These are phyloP conservation scores for Atrichornis clamosus DNA, from an alignment of 2,113 vertebrate species.

Conservation along the genomic window DNA sequence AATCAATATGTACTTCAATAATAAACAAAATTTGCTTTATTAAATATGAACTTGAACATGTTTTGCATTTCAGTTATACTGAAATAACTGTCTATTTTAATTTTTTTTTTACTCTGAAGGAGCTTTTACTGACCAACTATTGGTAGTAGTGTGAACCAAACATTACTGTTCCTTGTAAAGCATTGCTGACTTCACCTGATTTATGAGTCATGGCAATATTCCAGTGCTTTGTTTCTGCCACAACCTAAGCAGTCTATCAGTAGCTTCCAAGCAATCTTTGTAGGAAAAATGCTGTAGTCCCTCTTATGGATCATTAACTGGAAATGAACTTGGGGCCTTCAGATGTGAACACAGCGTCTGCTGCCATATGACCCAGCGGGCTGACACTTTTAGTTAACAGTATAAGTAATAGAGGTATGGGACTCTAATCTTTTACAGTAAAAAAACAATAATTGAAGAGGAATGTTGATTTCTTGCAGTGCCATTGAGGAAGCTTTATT, in stretches of 20 bases:
- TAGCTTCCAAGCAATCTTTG: neutral
- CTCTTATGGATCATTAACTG: slow-evolving; percentile 17
- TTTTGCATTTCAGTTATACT: neutral
- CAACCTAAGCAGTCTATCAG: neutral
- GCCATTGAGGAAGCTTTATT: neutral
- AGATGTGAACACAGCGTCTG: neutral
- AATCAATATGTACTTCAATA: slow-evolving; percentile 73
- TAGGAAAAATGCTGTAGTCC: neutral
- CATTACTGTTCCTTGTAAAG: neutral
- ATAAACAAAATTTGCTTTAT: slow-evolving; percentile 69
- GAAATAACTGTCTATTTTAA: neutral
- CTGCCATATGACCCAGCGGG: neutral
- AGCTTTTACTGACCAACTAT: neutral
- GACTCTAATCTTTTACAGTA: neutral
- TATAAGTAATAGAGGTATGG: neutral
- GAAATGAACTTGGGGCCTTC: neutral
- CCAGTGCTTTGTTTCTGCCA: neutral
- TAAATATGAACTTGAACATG: slow-evolving; percentile 45
- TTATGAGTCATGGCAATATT: neutral
- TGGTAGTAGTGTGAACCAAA: neutral
- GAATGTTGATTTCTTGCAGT: neutral
- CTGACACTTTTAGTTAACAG: neutral
- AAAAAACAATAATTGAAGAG: neutral
- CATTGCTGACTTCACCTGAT: neutral
- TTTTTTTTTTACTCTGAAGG: neutral